Conservation (phyloP, 2,888 invertebrate species). For the Trichogramma dendrolimi region DNA sequence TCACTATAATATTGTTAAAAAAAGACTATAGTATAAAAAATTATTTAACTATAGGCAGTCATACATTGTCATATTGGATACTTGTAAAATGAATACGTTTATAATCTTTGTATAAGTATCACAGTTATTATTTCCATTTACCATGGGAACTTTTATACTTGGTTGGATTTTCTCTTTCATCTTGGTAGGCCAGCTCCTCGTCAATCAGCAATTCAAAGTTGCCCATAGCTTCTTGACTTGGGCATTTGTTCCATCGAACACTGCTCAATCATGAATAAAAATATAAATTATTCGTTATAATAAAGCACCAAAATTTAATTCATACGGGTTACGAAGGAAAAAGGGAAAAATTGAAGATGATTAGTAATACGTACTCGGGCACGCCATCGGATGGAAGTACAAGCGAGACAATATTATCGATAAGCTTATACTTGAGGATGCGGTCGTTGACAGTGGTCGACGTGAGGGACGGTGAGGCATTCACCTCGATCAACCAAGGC, state of each 20-base stretch:
- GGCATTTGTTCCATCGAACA: constrained; percentile 82
- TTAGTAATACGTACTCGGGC: constrained; percentile 66
- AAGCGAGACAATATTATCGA: constrained; percentile 87
- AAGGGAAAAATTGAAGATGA: background rate
- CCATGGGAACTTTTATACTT: constrained; percentile 40
- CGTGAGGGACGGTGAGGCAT: constrained; percentile 90
- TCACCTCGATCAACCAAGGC: constrained; percentile 65
- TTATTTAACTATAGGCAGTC: no score
- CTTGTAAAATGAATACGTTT: no score
- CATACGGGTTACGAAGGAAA: background rate
- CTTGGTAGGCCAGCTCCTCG: constrained; percentile 72
- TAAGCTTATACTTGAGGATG: constrained; percentile 87
- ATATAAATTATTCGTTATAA: background rate
- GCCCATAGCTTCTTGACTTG: constrained; percentile 68
- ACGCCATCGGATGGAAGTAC: constrained; percentile 83
- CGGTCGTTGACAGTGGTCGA: constrained; percentile 92
- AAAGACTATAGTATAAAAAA: no score
- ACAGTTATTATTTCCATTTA: constrained; percentile 43
- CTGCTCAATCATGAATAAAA: constrained; percentile 43
- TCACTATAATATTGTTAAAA: no score
- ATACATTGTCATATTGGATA: no score
- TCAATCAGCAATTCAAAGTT: constrained; percentile 82
- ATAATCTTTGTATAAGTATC: no score
- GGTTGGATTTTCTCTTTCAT: constrained; percentile 54
- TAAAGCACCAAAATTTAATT: background rate